Evolutionary conservation across 2,113 vertebrate genomes (phyloP), one percentile per base, ranked within the genome.

Genomic region (Amblyornis subalaris): DNA sequence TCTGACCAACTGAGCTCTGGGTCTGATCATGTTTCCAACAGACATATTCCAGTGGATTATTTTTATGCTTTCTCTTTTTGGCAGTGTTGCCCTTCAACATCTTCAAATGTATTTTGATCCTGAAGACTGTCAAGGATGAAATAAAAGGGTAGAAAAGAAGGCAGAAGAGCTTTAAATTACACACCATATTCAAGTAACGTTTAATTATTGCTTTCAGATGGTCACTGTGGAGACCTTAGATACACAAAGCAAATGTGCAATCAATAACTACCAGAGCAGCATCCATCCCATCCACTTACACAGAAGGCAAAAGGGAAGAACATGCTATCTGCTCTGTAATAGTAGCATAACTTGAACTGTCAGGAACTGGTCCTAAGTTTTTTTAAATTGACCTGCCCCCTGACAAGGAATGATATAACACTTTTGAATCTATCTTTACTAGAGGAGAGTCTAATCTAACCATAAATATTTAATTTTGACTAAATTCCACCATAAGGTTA

Each of bases 131-230:
- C 29, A 80, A 45, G 31, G 12, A 80, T 71, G 23, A 94, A 80
- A 66, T 25, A 77, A n/a, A 78, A 80, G 20, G 4, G 28, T 21
- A 79, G 18, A 51, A 78, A 85, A 83, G 35, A 40, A 28, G 42
- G 45, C 38, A 88, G 25, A 10, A 87, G 20, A 76, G 29, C 35
- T 76, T 74, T 88, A 44, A 72, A 55, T 44, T 67, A 71, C 36
- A 62, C 38, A 51, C 2, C 4, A 17, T 60, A 48, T 62, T 77
- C 36, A 64, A 60, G 25, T 62, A 24, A 53, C 22, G 22, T 42
- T 91, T 71, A 78, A 81, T 61, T 78, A 73, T 19, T 83, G 76
- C 60, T 95, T 96, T 93, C 60, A 33, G 8, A 31, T 48, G 33
- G 55, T 67, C 61, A 77, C 26, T 66, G 12, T 0, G 47, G 58